Evolutionary conservation across 2,888 invertebrate genomes (phyloP).

Genomic region (Nomada flava): DNA sequence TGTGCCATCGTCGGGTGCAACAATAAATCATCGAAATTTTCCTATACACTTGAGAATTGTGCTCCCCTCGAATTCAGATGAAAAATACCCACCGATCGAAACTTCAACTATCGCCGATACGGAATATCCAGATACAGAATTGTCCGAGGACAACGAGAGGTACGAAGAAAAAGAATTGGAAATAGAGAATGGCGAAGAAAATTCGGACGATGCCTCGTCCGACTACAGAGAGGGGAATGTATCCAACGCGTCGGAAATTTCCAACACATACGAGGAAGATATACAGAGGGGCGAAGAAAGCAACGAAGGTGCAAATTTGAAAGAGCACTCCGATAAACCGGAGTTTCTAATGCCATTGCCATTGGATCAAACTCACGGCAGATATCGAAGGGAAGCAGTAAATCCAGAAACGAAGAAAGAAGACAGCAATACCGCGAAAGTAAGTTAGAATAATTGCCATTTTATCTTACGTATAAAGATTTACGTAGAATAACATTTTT

Average conservation of each 20-base stretch:
- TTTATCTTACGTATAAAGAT: background rate
- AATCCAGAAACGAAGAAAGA: background rate
- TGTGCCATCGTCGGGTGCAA: no score
- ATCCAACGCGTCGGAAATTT: background rate
- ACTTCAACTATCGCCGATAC: background rate
- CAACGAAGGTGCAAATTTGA: background rate
- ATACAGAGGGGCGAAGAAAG: background rate
- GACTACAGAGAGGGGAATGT: background rate
- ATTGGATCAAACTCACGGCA: background rate
- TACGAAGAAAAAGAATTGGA: background rate
- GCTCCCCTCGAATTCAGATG: background rate
- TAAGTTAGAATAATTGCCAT: background rate
- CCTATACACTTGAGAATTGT: background rate
- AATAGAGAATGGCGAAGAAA: background rate
- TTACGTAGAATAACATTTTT: background rate
- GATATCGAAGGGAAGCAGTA: slow-evolving; percentile 39
- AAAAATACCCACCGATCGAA: background rate
- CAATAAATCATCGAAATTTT: background rate
- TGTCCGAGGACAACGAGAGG: background rate
- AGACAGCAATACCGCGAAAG: slow-evolving; percentile 8
- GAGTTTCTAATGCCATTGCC: slow-evolving; percentile 26
- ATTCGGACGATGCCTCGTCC: background rate
- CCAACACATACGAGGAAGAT: background rate
- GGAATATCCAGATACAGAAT: background rate
- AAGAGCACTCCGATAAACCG: background rate